These are phyloP conservation scores for Papilio elwesi DNA, from an alignment of 2,888 invertebrate species.

Conservation along the genomic window DNA sequence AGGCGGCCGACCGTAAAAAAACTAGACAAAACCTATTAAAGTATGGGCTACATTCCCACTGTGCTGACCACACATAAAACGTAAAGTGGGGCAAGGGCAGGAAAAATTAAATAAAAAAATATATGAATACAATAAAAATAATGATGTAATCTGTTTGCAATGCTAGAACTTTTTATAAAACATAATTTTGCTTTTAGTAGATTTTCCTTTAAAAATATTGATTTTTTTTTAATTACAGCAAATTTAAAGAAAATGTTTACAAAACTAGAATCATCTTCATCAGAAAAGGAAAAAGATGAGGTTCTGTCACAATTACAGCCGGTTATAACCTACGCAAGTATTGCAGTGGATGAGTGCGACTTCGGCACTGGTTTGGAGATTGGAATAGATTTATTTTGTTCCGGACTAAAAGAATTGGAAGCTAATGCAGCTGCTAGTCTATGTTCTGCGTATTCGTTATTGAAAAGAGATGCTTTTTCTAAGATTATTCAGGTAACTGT, in stretches of 20 bases:
- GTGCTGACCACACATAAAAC: no score
- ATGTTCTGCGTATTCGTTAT: constrained; percentile 89
- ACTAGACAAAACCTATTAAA: no score
- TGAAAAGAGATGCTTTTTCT: constrained; percentile 88
- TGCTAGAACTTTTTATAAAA: no score
- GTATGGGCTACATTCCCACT: no score
- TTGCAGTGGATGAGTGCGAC: constrained; percentile 97
- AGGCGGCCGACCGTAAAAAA: no score
- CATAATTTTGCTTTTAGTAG: no score
- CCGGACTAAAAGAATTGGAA: constrained; percentile 88
- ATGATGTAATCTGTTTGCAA: no score
- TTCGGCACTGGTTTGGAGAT: constrained; percentile 96
- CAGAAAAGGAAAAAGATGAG: constrained; percentile 84
- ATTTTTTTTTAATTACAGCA: constrained; percentile 70
- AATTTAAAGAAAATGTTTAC: constrained; percentile 88
- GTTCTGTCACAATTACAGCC: constrained; percentile 90
- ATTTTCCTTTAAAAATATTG: no score
- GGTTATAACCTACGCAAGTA: constrained; percentile 91
- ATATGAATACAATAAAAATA: no score
- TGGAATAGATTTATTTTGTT: constrained; percentile 93
- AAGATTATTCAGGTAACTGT: constrained; percentile 86
- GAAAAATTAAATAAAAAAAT: no score
- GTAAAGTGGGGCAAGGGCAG: no score
- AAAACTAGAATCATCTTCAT: constrained; percentile 85
- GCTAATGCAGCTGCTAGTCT: constrained; percentile 86